Evolutionary conservation across 2,113 vertebrate species (phyloP).

Genomic region (Benitochromis conjunctus): DNA sequence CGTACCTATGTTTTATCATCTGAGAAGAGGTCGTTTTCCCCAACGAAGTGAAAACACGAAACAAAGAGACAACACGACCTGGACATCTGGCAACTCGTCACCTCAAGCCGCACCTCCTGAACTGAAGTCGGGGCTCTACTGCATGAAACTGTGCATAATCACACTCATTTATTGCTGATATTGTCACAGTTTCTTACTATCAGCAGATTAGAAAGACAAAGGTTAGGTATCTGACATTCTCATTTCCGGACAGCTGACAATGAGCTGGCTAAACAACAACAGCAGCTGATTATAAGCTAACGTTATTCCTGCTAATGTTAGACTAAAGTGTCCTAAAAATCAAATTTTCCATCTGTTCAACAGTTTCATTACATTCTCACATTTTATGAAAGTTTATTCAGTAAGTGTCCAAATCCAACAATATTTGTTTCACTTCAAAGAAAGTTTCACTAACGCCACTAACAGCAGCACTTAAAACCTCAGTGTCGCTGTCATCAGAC

Average conservation of each 20-base stretch:
- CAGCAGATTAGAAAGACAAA: background rate
- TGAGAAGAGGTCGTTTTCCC: background rate
- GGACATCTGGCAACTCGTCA: background rate
- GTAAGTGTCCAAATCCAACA: background rate
- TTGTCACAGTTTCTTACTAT: background rate
- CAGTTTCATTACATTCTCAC: background rate
- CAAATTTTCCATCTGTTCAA: background rate
- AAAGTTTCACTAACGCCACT: background rate
- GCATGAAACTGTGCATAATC: background rate
- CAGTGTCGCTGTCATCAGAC: background rate
- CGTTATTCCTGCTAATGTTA: background rate
- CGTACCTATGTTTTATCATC: background rate
- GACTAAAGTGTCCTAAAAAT: background rate
- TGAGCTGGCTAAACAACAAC: background rate
- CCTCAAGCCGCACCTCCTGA: background rate
- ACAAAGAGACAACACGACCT: background rate
- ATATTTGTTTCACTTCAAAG: background rate
- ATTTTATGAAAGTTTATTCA: background rate
- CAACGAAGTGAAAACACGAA: background rate
- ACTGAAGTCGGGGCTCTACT: too few relatives aligned
- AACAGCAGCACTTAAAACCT: background rate
- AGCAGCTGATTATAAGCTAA: background rate
- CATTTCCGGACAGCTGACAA: background rate
- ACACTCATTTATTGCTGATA: background rate
- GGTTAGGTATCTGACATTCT: background rate